phyloP scores from a whole-genome alignment of 2,113 vertebrate genomes.

The Eretmochelys imbricata region DNA sequence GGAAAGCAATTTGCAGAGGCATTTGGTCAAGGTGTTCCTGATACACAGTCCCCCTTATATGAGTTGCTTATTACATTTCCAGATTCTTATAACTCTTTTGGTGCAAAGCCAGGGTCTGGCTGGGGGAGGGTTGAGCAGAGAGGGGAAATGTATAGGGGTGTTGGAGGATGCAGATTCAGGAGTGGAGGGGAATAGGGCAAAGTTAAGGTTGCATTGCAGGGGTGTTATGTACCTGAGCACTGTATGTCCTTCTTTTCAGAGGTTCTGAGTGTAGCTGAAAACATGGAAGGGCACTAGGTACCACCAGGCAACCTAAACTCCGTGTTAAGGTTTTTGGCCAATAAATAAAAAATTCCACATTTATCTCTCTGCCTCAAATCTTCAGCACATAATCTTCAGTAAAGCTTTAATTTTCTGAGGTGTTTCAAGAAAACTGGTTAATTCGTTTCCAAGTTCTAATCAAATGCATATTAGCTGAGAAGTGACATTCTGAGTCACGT shows the following conservation, averaged over 20 bases:
- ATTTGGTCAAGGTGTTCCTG: background rate
- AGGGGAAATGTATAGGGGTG: background rate
- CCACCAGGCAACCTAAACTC: background rate
- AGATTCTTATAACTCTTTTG: background rate
- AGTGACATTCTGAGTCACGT: background rate
- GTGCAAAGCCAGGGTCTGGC: background rate
- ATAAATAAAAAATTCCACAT: background rate
- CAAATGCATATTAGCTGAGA: background rate
- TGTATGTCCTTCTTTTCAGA: background rate
- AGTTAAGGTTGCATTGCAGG: background rate
- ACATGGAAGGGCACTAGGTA: background rate
- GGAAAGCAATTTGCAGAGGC: background rate
- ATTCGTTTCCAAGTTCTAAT: background rate
- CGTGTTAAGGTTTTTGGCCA: background rate
- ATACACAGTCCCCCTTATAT: background rate
- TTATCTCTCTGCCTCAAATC: background rate
- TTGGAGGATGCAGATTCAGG: background rate
- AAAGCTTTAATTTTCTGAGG: background rate
- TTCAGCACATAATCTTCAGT: background rate
- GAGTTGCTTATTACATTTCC: background rate
- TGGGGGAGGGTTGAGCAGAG: no score
- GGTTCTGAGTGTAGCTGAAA: background rate
- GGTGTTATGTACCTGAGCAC: background rate
- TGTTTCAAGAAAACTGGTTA: fast-evolving
- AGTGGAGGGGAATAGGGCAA: background rate